Base-by-base conservation (phyloP, 2,888 invertebrate genomes). In the Callinectes sapidus region DNA sequence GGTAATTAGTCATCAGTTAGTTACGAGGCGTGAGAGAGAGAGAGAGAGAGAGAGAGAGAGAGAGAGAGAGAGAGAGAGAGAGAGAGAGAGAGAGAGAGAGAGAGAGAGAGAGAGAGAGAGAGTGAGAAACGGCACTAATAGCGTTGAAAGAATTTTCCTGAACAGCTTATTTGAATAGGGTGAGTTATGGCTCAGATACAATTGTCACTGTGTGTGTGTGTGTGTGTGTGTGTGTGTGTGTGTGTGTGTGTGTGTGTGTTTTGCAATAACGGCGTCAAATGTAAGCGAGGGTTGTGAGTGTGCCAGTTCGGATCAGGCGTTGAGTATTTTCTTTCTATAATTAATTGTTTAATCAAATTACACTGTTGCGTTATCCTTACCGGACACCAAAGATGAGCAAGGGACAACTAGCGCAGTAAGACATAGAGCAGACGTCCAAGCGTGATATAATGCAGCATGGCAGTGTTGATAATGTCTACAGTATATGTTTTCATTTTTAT, bases 211-310 rank as follows among this genome's bases (percentile, higher is more conserved):
- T 66, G 66, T 66, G 66, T 66, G 66, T 71, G 71, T 71, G 28
- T 71, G 71, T 71, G 71, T 71, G 71, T 71, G 71, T 71, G 71
- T 71, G 71, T 71, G 71, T 71, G 71, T 71, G 71, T 71, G 71
- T 71, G 71, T 71, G 71, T 71, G 71, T 71, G 71, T 71, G 71
- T n/a, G 71, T 71, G 71, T 71, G 71, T 71, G 71, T 71, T 48
- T 48, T 8, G 48, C 10, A 6, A 48, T 48, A 48, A 48, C 48
- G 48, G 48, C 48, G 6, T 48, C 6, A 48, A 10, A 48, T 48
- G 48, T 48, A 48, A 48, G 10, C 48, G 48, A 48, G 48, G 71
- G 16, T n/a, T 66, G 66, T 71, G 71, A 23, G 71, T 71, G 71
- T 71, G n/a, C 28, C 23, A 23, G n/a, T n/a, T 61, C 16, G 18